These are phyloP conservation scores for Erpobdella octoculata DNA, from an alignment of 2,888 invertebrate genomes.

Conservation along the genomic window DNA sequence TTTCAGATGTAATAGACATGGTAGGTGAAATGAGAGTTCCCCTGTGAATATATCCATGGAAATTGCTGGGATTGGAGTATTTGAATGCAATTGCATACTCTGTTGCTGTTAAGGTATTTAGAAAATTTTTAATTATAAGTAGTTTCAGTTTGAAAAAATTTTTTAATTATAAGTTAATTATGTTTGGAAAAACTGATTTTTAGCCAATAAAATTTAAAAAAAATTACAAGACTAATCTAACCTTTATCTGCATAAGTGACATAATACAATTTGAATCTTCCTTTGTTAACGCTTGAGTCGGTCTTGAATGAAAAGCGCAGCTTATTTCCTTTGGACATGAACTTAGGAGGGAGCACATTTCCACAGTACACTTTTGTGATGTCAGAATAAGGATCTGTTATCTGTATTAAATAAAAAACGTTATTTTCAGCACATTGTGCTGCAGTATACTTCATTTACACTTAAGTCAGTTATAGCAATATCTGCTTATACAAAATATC, in stretches of 20 bases:
- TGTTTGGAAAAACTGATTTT: too few relatives aligned
- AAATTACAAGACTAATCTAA: background rate
- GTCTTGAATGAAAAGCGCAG: background rate
- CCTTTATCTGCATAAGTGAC: background rate
- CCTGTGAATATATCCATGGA: background rate
- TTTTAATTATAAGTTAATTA: too few relatives aligned
- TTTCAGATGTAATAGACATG: background rate
- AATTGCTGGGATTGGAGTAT: background rate
- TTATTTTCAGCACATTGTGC: too few relatives aligned
- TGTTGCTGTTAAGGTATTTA: background rate
- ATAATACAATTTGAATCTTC: conserved; percentile 10
- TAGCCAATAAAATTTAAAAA: background rate
- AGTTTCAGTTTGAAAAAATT: too few relatives aligned
- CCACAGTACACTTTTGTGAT: conserved; percentile 21
- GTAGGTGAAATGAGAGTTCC: conserved; percentile 22
- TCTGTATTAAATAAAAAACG: too few relatives aligned
- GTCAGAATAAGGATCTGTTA: background rate
- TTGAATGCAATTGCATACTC: conserved; percentile 11
- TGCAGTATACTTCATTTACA: too few relatives aligned
- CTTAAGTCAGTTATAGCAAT: too few relatives aligned
- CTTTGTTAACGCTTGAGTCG: background rate
- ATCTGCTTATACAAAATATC: too few relatives aligned
- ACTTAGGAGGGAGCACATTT: conserved; percentile 12
- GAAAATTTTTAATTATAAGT: background rate
- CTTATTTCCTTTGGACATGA: conserved; percentile 19